phyloP scores from a whole-genome alignment of 2,888 invertebrate genomes.

The Sclerodermus sp. region DNA sequence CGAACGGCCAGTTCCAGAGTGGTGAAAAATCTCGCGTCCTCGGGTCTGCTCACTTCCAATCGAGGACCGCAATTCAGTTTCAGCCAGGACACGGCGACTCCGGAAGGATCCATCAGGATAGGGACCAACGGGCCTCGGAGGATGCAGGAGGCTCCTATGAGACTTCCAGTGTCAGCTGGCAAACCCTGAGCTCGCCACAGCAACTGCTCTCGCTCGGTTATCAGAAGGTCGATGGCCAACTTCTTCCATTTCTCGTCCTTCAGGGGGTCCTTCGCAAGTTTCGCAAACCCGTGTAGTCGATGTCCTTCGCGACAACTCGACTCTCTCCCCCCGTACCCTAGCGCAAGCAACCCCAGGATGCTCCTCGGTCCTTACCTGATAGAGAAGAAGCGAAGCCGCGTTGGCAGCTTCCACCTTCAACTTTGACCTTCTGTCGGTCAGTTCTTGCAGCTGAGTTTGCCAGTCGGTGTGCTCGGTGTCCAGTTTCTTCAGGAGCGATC shows the following conservation, averaged over 20 bases:
- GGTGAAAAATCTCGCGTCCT: constrained; percentile 73
- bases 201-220: constrained; percentile 73
- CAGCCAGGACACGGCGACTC: constrained; percentile 81
- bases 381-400: constrained; percentile 46
- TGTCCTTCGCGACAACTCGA: no score
- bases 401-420: constrained; percentile 48
- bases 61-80: constrained; percentile 69
- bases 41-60: constrained; percentile 79
- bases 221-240: constrained; percentile 42
- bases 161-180: constrained; percentile 62
- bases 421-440: constrained; percentile 39
- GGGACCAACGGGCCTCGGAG: constrained; percentile 67
- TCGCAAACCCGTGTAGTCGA: not conserved
- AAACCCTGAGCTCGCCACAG: constrained; percentile 87
- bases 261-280: constrained; percentile 23
- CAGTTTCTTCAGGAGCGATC: constrained; percentile 81
- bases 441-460: constrained; percentile 61
- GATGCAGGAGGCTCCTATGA: constrained; percentile 49
- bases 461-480: constrained; percentile 88
- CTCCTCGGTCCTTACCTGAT: no score
- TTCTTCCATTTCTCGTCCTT: constrained; percentile 42
- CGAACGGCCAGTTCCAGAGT: constrained; percentile 74
- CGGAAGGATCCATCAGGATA: constrained; percentile 87
- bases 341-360: no score
- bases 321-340: no score